Evolutionary conservation across 2,113 vertebrate genomes (phyloP).

Genomic region (Cyprinodon tularosa): DNA sequence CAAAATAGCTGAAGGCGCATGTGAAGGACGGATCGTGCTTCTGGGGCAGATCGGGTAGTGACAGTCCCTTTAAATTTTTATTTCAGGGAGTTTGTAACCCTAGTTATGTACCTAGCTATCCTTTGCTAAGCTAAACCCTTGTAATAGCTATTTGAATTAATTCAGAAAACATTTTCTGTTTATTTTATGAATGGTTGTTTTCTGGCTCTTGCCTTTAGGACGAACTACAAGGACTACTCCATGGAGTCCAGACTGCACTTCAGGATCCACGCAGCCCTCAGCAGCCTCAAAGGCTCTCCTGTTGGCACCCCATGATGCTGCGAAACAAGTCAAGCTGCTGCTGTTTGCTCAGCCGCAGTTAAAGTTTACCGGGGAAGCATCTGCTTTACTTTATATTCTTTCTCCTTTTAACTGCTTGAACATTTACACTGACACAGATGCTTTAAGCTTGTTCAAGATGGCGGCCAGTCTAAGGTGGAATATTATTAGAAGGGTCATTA

Average conservation of each 20-base stretch:
- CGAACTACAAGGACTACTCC: slow-evolving; percentile 97
- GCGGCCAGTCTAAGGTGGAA: neutral
- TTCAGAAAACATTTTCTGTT: neutral
- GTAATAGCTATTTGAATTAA: neutral
- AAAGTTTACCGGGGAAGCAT: neutral
- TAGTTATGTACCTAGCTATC: no score
- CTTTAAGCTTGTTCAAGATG: neutral
- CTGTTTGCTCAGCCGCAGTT: neutral
- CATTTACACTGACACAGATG: neutral
- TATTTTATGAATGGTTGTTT: neutral
- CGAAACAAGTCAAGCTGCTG: neutral
- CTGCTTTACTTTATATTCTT: neutral
- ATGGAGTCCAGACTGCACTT: slow-evolving; percentile 98
- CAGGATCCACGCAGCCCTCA: slow-evolving; percentile 94
- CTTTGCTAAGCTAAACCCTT: no score
- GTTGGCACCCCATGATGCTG: slow-evolving; percentile 79
- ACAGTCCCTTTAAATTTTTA: no score
- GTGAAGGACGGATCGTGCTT: no score
- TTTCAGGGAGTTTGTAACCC: no score
- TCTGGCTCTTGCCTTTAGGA: slow-evolving; percentile 74
- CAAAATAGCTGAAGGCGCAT: no score
- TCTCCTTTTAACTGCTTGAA: neutral
- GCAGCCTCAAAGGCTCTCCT: slow-evolving; percentile 84
- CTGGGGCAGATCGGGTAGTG: no score
- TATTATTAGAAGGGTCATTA: neutral